Evolutionary conservation across 2,797 vertebrate genomes (phyloP), one percentile per base, ranked within the genome.

Genomic region (Eupleurogrammus muticus): DNA sequence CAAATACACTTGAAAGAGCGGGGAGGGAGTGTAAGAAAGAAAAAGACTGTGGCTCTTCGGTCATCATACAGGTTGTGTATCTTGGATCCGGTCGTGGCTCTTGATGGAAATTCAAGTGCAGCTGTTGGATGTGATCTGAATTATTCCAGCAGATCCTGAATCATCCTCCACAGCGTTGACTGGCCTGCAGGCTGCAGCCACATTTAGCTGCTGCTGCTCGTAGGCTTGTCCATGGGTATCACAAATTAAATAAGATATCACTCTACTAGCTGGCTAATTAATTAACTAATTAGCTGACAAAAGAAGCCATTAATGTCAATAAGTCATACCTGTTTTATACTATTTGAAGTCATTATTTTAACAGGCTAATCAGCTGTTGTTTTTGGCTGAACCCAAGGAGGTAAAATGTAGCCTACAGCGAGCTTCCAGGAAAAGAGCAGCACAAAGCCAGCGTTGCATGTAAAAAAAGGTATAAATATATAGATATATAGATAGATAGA

Each of bases 351-450:
- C 40, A 48, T 49, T 20, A 38, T 23, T 52, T 8, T 2, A 21
- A 35, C 40, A 28, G 51, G 47, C 50, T 34, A 65, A 53, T 64
- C 73, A 62, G 59, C 47, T 38, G 72, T 57, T 72, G 49, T 46
- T 66, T 28, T 24, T 57, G 53, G 61, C 42, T 24, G 24, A 48
- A 64, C 59, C 55, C 58, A 66, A 50, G 44, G 46, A 72, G 53
- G 59, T 53, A 65, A 40, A 9, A 4, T 35, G 55, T 48, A 70
- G 79, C 70, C 77, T 53, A 7, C 73, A 75, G 83, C 64, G 10
- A 75, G 64, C 49, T 54, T 49, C 8, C 28, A 48, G 68, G 67
- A 75, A 12, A 34, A 32, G 14, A 72, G 58, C 56, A 23, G 57
- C 56, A 70, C 42, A 47, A 21, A 42, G 47, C 61, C 46, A 54